A percentile compares a stretch with the other conserved stretches of the same genome.
Evolutionary conservation across 1,140 invertebrate species (phyloP).

Genomic region (Homarus americanus): DNA sequence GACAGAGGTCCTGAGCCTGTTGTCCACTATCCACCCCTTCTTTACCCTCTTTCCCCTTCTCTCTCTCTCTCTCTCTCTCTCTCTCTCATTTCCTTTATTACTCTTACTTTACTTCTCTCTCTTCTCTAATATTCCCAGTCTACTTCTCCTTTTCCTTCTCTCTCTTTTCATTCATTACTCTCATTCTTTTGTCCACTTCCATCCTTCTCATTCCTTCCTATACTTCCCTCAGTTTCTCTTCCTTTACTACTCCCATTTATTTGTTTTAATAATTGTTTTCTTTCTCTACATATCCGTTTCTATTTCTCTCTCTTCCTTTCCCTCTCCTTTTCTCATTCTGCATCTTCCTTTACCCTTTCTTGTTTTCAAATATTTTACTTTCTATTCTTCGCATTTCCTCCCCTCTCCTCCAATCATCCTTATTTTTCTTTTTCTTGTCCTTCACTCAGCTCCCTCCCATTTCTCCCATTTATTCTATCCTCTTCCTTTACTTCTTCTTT

Average conservation of each 20-base stretch:
- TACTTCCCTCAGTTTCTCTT: neutral
- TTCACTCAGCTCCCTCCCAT: too few species aligned
- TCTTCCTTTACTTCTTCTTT: neutral
- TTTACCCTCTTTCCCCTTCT: neutral
- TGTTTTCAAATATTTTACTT: neutral
- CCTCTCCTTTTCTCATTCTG: neutral
- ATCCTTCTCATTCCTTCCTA: neutral
- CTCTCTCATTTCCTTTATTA: neutral
- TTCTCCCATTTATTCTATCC: neutral
- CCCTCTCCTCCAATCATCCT: neutral
- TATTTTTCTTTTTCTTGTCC: neutral
- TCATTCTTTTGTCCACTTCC: neutral
- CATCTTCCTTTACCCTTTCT: neutral
- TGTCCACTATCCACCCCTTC: constrained; percentile 7
- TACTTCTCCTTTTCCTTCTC: neutral
- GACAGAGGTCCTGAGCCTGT: constrained; percentile 34
- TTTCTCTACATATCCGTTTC: neutral
- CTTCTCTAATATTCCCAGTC: neutral
- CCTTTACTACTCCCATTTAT: neutral
- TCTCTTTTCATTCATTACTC: neutral
- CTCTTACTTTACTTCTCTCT: neutral
- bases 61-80: neutral
- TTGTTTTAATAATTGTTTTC: neutral
- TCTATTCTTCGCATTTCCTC: neutral
- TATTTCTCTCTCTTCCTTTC: neutral